Base-by-base conservation (phyloP, 2,888 invertebrate species). In the Rhagonycha fulva region DNA sequence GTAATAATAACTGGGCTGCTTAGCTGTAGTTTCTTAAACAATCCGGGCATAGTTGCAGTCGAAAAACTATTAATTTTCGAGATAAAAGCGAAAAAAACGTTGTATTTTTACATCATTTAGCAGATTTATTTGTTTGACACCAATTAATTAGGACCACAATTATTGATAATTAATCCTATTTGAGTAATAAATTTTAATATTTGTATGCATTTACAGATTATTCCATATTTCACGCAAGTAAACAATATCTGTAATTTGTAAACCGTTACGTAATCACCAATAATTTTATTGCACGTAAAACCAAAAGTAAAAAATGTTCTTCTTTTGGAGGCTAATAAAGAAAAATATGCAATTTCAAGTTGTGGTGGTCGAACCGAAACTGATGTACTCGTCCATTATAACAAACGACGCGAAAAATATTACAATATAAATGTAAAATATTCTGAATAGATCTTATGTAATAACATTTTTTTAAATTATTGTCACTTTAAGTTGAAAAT, bases 381-480 rank as follows among this genome's bases (percentile, higher is more conserved):
- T 66, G 63, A 66, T 66, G 63, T 23, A 66, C 63, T 66, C 63
- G 63, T 66, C 63, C 26, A 66, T 66, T 26, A 66, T 66, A 66
- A 24, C 26, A 66, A 66, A 66, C 63, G 63, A 66, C 23, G 63
- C 63, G 63, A 66, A 66, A 24, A 66, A 66, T 66, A 66, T 66
- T 66, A 26, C 26, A 66, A 66, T 66, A 66, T 66, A 66, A 66
- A 66, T 66, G 63, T 26, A 66, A 66, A 66, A 66, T 47, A 47
- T 47, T n/a, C 47, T 47, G 47, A 47, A 47, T n/a, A 47, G n/a
- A 47, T 47, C 47, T n/a, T 47, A n/a, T n/a, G 47, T 47, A 47
- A 47, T 47, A 47, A 47, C 47, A 47, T 47, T 47, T 47, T 47
- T 47, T 47, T 47, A 47, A 47, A 47, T 47, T 47, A 47, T 47